Percentiles rank a stretch among this genome's conserved stretches.
phyloP scores from a whole-genome alignment of 2,113 vertebrate species.

The Butorides virescens region DNA sequence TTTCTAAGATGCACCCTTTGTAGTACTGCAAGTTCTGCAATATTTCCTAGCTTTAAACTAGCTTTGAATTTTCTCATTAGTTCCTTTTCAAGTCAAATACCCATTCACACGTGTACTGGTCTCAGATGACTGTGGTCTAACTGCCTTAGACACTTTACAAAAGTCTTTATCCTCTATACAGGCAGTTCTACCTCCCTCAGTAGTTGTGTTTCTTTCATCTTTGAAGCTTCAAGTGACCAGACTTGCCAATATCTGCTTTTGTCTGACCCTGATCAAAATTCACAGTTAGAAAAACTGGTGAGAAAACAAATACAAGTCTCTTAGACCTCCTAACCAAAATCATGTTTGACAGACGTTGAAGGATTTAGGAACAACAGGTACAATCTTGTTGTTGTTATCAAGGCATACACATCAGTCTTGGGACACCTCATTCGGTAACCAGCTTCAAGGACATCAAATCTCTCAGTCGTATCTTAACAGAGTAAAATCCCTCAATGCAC shows the following conservation, averaged over 20 bases:
- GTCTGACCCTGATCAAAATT: neutral
- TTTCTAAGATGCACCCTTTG: constrained; percentile 2
- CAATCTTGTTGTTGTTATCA: neutral
- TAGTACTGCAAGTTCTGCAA: neutral
- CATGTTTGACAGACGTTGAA: accelerated
- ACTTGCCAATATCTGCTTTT: neutral
- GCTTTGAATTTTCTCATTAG: neutral
- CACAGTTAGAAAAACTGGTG: neutral
- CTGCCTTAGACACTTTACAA: neutral
- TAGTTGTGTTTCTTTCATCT: neutral
- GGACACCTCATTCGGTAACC: neutral
- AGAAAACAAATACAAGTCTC: neutral
- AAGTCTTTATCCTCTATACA: neutral
- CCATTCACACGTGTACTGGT: neutral
- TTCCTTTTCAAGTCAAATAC: neutral
- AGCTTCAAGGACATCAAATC: neutral
- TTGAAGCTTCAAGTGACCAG: neutral
- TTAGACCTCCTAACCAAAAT: neutral
- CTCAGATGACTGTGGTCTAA: neutral
- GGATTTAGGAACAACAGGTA: neutral
- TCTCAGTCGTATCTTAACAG: neutral
- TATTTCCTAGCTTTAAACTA: neutral
- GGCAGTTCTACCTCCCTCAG: neutral
- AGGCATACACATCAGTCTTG: neutral
- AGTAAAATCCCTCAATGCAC: neutral